Evolutionary conservation across 2,888 invertebrate genomes (phyloP).

Genomic region (Lasioglossum vierecki): DNA sequence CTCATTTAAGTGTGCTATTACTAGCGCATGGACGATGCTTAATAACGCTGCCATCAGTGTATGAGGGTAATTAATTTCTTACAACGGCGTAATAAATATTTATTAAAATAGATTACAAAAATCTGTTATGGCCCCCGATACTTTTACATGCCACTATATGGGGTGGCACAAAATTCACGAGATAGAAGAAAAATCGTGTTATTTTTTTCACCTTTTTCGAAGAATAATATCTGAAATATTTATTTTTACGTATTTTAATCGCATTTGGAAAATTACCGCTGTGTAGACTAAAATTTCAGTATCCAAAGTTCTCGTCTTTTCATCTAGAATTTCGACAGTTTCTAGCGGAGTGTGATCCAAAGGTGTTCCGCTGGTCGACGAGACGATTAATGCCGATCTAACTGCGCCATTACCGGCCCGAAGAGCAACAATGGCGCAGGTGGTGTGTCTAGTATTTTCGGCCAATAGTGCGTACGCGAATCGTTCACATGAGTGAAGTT

Average conservation of each 20-base stretch:
- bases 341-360: not conserved
- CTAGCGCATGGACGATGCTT: not conserved
- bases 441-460: not conserved
- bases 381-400: not conserved
- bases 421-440: not conserved
- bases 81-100: constrained; percentile 11
- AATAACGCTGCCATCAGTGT: constrained; percentile 1
- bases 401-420: not conserved
- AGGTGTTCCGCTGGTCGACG: not conserved
- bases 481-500: not conserved
- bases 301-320: no score
- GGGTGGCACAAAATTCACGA: not conserved
- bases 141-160: not conserved
- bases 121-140: constrained; percentile 1
- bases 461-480: not conserved
- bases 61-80: constrained; percentile 3
- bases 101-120: constrained; percentile 1
- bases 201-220: no score
- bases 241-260: no score
- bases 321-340: not conserved
- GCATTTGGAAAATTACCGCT: no score
- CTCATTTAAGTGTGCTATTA: constrained; percentile 6
- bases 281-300: no score
- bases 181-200: no score
- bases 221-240: no score